A percentile compares a stretch with the other conserved stretches of the same genome.
Conservation (phyloP, 2,113 vertebrate species). For the Apeltes quadracus region DNA sequence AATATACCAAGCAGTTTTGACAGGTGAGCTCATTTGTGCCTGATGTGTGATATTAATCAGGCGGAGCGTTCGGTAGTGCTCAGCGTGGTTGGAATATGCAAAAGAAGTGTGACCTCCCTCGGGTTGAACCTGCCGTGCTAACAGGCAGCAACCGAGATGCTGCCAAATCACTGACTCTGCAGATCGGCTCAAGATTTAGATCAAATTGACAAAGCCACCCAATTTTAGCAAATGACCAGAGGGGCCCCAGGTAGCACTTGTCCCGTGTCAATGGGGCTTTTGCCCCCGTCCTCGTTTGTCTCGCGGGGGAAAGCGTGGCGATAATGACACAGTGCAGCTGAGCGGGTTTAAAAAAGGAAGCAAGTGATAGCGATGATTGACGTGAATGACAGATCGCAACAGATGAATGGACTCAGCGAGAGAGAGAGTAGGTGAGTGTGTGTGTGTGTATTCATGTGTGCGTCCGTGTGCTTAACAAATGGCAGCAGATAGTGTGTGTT, state of each 20-base stretch:
- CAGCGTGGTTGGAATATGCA: no score
- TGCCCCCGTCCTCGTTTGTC: not conserved
- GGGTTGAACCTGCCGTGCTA: no score
- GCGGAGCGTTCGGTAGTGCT: no score
- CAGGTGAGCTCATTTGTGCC: no score
- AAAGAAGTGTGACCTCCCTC: no score
- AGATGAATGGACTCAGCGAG: not conserved
- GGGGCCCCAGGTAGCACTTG: not conserved
- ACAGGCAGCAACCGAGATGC: no score
- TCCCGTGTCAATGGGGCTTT: not conserved
- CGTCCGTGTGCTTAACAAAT: not conserved
- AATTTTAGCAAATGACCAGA: not conserved
- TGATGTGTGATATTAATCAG: no score
- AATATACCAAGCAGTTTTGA: no score
- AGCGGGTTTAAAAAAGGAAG: constrained; percentile 8
- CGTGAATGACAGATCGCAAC: constrained; percentile 3
- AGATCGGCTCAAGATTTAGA: not conserved
- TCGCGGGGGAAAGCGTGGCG: not conserved
- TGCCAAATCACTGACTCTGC: not conserved
- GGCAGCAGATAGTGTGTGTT: not conserved
- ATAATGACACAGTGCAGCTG: constrained; percentile 8
- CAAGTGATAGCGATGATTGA: constrained; percentile 21
- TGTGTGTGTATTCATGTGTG: not conserved
- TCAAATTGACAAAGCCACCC: not conserved
- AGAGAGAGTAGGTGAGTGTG: not conserved